Base-by-base conservation (phyloP, 2,113 vertebrate genomes). In the Tetrao urogallus region DNA sequence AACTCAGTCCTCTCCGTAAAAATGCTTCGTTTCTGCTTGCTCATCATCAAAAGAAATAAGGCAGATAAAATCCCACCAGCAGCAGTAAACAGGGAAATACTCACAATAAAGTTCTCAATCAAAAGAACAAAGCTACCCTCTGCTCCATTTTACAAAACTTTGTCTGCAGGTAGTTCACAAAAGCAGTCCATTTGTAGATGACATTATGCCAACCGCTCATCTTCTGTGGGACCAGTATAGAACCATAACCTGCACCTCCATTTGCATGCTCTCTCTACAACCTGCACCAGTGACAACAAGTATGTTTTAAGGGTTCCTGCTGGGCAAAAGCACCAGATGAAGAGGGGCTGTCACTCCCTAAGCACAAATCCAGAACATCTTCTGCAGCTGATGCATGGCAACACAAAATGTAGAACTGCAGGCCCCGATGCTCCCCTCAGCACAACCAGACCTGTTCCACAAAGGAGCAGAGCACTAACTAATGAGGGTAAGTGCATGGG, bases 61-160 rank as follows among this genome's bases (percentile, higher is more conserved):
- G 78, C 79, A 81, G 66, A 79, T 56, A 50, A 85, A 89, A 94
- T 85, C 58, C 71, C 57, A 89, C 57, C 58, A 73, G 64, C 65
- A 80, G 80, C 88, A 86, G 61, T 3, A 2, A 95, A 69, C 50
- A 83, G 40, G 76, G 67, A 85, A 38, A 83, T 36, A 47, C 56
- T 82, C 45, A 32, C 71, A 52, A 32, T 36, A 57, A 69, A 3
- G 27, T 56, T 90, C 93, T 74, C 40, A 32, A 22, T 13, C 1
- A 3, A 30, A 85, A 80, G 52, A 0, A 86, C 48, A 78, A 85
- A 65, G 65, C 81, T 89, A 34, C 54, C 48, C 81, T 94, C 83
- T 94, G 83, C 25, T 70, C 74, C 73, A 45, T 63, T 94, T 86
- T 25, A 72, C 32, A 74, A 21, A 79, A 36, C 56, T 34, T 38